A percentile compares a stretch with the other conserved stretches of the same genome.
These are phyloP conservation scores for Silurus aristotelis DNA, from an alignment of 2,797 vertebrate genomes.

Conservation along the genomic window DNA sequence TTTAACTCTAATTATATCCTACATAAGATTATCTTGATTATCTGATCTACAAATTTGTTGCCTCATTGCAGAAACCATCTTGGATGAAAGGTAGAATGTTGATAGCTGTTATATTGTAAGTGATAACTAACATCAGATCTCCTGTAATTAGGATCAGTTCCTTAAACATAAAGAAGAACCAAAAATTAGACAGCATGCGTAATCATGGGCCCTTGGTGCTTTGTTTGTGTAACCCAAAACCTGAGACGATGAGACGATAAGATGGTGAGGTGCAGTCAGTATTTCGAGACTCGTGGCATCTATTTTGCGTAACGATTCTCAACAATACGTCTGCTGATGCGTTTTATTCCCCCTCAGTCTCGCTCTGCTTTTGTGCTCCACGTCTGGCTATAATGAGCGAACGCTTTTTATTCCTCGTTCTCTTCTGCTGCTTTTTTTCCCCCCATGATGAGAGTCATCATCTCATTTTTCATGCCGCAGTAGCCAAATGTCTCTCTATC, in stretches of 20 bases:
- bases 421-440: neutral
- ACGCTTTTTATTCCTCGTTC: neutral
- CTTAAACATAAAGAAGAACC: neutral
- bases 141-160: neutral
- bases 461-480: constrained; percentile 27
- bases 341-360: neutral
- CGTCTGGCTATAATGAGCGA: neutral
- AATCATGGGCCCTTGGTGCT: neutral
- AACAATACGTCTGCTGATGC: neutral
- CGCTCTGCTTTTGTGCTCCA: neutral
- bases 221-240: neutral
- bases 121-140: neutral
- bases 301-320: neutral
- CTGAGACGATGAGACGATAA: neutral
- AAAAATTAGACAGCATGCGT: no score
- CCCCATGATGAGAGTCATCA: neutral
- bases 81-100: neutral
- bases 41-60: no score
- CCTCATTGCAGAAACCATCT: neutral
- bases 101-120: neutral
- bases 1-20: neutral
- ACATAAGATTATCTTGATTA: neutral
- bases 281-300: neutral
- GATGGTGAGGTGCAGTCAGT: neutral
- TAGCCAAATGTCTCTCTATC: neutral